A percentile compares a stretch with the other conserved stretches of the same genome.
These are phyloP conservation scores for Volucella inanis DNA, from an alignment of 2,888 invertebrate species.

Conservation along the genomic window DNA sequence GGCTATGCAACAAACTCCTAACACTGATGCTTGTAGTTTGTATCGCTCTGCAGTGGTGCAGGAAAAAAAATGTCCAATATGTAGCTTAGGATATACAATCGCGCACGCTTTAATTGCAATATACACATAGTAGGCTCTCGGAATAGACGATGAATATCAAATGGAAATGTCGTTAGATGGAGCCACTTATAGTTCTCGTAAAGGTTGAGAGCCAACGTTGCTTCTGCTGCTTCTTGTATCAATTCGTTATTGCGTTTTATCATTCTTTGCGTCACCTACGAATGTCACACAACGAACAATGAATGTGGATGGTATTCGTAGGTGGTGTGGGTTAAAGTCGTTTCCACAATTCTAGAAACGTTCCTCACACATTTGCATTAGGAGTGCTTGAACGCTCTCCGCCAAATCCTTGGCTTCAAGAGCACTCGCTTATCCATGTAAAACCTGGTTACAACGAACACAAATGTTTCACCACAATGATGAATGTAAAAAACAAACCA, in stretches of 20 bases:
- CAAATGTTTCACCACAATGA: conserved; percentile 35
- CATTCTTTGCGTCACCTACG: conserved; percentile 3
- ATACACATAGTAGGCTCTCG: conserved; percentile 51
- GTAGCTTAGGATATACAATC: conserved; percentile 6
- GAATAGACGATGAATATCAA: conserved; percentile 61
- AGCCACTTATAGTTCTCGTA: conserved; percentile 54
- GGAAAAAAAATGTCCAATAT: background rate
- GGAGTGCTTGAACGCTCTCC: conserved; percentile 48
- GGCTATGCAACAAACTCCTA: conserved; percentile 45
- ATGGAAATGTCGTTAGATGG: conserved; percentile 65
- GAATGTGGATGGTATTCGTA: conserved; percentile 36
- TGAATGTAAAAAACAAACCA: conserved; percentile 34
- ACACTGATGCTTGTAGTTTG: background rate
- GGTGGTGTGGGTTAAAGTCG: conserved; percentile 39
- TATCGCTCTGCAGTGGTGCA: background rate
- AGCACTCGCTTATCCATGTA: conserved; percentile 66
- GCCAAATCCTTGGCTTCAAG: conserved; percentile 56
- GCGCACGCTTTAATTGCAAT: conserved; percentile 61
- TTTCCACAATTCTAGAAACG: conserved; percentile 58
- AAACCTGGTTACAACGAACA: conserved; percentile 59
- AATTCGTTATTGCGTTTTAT: conserved; percentile 8
- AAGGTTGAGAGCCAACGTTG: background rate
- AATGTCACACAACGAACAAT: conserved; percentile 51
- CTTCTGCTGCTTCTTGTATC: conserved; percentile 4
- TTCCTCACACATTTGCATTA: conserved; percentile 34